Evolutionary conservation across 2,797 vertebrate species (phyloP), one percentile per base, ranked within the genome.

Genomic region (Potorous gilbertii): DNA sequence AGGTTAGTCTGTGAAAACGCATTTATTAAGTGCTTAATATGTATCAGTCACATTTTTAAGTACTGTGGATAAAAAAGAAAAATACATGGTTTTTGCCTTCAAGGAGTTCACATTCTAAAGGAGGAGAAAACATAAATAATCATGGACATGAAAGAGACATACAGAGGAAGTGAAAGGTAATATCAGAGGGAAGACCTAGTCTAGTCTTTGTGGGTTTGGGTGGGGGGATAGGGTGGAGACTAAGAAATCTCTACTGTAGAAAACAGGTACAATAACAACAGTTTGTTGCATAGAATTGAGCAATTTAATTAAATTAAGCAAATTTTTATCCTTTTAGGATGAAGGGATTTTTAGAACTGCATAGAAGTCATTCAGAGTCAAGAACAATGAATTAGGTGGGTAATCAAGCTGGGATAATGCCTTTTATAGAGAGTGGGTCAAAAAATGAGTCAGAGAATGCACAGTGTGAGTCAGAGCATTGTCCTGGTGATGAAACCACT

Each of bases 401-500:
- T 24, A 27, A 29, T 5, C 13, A 55, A 89, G 18, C 16, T 13
- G 8, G 13, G 54, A 21, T 0, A 62, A 11, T 5, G 13, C 1
- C 10, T 57, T 10, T 21, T 29, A 81, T 81, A 27, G 74, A 9
- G 21, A 46, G 2, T 81, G 2, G n/a, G 40, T 46, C 11, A 40
- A 81, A 81, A 81, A 81, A 46, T n/a, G 21, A 0, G 56, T 18
- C 56, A 13, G 12, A 24, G 54, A 4, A 21, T 13, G 34, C 0
- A 1, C 2, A 4, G 18, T 0, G 0, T 0, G 31, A 52, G 1
- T 54, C 31, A 16, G 24, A 27, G 24, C 2, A 40, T 46, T 34
- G 16, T 1, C 16, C 46, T 8, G 54, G n/a, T 8, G 14, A 31
- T 40, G 59, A 57, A 66, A 52, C n/a, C n/a, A 40, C 21, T 27